These are phyloP conservation scores for Drosophila nannoptera DNA, from an alignment of 1,140 invertebrate genomes.

Conservation along the genomic window DNA sequence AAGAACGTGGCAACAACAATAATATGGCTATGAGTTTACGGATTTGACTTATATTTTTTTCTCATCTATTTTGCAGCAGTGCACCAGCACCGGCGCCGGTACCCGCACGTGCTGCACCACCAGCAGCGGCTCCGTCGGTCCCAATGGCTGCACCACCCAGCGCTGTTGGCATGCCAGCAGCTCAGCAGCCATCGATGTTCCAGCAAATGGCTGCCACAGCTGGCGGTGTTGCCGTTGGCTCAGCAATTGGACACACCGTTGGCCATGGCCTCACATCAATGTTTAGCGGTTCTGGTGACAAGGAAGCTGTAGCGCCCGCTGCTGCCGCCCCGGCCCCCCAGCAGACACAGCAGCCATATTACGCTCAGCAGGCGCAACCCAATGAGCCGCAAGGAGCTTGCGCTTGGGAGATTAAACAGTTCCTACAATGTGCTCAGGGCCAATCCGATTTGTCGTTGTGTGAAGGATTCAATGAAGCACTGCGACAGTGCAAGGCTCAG, in stretches of 20 bases:
- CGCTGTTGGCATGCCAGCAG: slow-evolving; percentile 72
- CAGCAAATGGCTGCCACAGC: slow-evolving; percentile 93
- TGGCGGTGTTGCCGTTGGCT: slow-evolving; percentile 93
- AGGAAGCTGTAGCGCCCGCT: slow-evolving; percentile 79
- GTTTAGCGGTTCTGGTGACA: slow-evolving; percentile 86
- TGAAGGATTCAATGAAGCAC: slow-evolving; percentile 95
- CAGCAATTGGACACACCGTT: slow-evolving; percentile 91
- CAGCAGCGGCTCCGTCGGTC: slow-evolving; percentile 56
- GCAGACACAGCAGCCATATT: slow-evolving; percentile 77
- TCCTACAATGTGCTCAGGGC: slow-evolving; percentile 91
- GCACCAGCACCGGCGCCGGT: slow-evolving; percentile 50
- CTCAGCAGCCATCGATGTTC: slow-evolving; percentile 78
- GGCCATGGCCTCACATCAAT: slow-evolving; percentile 91
- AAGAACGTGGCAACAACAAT: slow-evolving; percentile 27
- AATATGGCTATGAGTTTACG: slow-evolving; percentile 2
- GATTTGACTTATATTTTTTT: not conserved
- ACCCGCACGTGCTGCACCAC: slow-evolving; percentile 72
- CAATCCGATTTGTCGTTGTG: slow-evolving; percentile 92
- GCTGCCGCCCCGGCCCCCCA: slow-evolving; percentile 70
- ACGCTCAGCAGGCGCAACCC: slow-evolving; percentile 73
- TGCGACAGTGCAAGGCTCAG: slow-evolving; percentile 91
- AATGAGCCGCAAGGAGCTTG: slow-evolving; percentile 85
- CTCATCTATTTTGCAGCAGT: slow-evolving; percentile 35
- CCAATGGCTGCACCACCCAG: slow-evolving; percentile 66
- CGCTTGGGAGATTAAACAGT: slow-evolving; percentile 93